Evolutionary conservation across 2,797 vertebrate genomes (phyloP).

Genomic region (Lepus oiostolus): DNA sequence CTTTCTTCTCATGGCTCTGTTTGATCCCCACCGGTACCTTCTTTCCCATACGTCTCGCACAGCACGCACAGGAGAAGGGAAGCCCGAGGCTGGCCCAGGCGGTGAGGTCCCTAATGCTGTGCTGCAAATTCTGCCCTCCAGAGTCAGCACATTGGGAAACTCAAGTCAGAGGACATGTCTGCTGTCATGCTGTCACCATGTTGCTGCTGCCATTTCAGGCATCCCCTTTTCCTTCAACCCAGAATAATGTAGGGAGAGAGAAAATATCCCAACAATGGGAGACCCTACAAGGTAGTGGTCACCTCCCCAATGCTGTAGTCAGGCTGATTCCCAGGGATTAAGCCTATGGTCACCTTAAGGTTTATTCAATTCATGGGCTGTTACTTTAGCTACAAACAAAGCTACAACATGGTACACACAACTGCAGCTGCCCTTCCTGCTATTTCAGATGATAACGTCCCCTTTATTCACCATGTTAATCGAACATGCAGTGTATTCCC

Average conservation of each 20-base stretch:
- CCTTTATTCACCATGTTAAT: not conserved
- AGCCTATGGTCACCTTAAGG: not conserved
- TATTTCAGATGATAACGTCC: not conserved
- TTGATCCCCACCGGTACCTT: not conserved
- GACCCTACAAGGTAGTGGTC: too few relatives aligned
- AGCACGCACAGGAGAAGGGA: not conserved
- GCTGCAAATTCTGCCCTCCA: not conserved
- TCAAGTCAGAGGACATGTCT: too few relatives aligned
- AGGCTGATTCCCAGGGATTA: not conserved
- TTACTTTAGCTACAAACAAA: not conserved
- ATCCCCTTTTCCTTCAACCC: not conserved
- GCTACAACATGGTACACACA: too few relatives aligned
- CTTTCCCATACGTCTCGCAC: not conserved
- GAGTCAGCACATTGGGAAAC: too few relatives aligned
- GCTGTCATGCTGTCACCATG: too few relatives aligned
- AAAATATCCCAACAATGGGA: not conserved
- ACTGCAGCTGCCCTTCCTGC: not conserved
- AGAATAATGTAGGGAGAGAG: not conserved
- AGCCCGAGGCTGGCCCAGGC: accelerated
- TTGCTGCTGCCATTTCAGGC: not conserved
- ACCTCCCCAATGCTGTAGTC: not conserved
- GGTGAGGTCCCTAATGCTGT: too few relatives aligned
- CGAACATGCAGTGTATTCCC: not conserved
- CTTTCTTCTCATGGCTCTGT: not conserved
- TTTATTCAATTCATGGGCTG: not conserved